phyloP scores from a whole-genome alignment of 2,113 vertebrate genomes.

The Phylloscopus trochilus region DNA sequence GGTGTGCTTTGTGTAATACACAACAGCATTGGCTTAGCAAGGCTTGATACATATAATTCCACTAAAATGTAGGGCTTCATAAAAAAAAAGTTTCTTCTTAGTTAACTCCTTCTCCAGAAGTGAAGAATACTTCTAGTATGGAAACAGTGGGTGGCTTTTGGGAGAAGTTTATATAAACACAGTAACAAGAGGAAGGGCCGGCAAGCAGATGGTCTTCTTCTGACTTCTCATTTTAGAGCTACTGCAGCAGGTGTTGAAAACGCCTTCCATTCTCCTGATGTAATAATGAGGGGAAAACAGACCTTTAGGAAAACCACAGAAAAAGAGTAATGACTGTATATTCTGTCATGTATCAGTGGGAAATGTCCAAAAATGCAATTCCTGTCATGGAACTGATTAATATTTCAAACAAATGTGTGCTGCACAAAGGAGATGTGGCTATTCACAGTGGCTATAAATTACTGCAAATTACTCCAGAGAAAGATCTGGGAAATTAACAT shows the following conservation, averaged over 20 bases:
- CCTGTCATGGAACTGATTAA: conserved; percentile 22
- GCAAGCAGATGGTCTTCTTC: neutral
- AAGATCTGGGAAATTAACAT: conserved; percentile 21
- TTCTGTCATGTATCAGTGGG: conserved; percentile 21
- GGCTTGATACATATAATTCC: neutral
- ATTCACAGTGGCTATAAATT: conserved; percentile 29
- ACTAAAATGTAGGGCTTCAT: neutral
- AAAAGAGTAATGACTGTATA: conserved; percentile 35
- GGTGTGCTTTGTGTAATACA: neutral
- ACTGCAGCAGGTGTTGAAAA: conserved; percentile 65
- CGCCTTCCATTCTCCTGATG: conserved; percentile 9
- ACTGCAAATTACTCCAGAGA: neutral
- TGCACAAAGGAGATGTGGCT: neutral
- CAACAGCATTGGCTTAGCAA: neutral
- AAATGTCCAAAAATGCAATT: neutral
- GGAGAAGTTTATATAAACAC: neutral
- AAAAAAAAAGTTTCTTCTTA: neutral
- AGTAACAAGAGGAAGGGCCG: neutral
- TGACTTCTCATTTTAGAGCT: conserved; percentile 33
- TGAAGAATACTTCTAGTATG: neutral
- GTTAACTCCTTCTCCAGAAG: neutral
- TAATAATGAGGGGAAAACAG: conserved; percentile 28
- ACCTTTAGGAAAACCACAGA: conserved; percentile 50
- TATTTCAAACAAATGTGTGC: conserved; percentile 37
- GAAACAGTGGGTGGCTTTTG: neutral